Evolutionary conservation across 2,797 vertebrate genomes (phyloP).

Genomic region (Morelia viridis): DNA sequence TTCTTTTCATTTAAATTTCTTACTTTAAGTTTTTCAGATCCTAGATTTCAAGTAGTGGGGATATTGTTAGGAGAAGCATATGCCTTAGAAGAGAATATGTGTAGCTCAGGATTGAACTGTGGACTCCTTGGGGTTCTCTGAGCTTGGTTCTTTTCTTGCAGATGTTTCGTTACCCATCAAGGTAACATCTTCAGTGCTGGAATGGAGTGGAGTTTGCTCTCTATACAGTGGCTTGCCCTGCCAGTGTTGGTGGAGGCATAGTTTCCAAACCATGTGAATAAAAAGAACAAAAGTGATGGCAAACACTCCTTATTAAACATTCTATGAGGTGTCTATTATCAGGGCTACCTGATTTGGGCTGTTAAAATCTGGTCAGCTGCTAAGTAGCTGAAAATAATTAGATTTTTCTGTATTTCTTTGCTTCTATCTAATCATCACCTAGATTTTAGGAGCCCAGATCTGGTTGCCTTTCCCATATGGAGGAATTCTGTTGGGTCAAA

Average conservation of each 20-base stretch:
- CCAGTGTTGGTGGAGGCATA: too few species aligned
- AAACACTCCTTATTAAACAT: not conserved
- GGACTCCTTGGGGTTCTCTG: too few species aligned
- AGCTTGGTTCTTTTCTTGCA: too few species aligned
- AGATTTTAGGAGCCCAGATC: not conserved
- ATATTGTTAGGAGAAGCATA: not conserved
- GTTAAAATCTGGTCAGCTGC: not conserved
- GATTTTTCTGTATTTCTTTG: not conserved
- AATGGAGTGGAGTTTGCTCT: too few species aligned
- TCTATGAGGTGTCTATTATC: not conserved
- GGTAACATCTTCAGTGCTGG: too few species aligned
- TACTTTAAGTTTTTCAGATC: not conserved
- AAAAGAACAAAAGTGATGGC: not conserved
- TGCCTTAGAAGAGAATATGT: not conserved
- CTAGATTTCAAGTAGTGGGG: not conserved
- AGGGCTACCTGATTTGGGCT: not conserved
- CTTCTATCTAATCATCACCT: not conserved
- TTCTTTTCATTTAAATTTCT: not conserved
- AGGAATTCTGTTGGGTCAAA: not conserved
- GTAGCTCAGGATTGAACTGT: too few species aligned
- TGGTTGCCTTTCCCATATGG: not conserved
- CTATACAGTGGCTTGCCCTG: too few species aligned
- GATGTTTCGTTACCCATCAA: too few species aligned
- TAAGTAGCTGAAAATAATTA: not conserved
- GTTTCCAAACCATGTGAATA: not conserved